These are phyloP conservation scores for Drosophila pruinosa DNA, from an alignment of 1,140 invertebrate genomes.

Conservation along the genomic window DNA sequence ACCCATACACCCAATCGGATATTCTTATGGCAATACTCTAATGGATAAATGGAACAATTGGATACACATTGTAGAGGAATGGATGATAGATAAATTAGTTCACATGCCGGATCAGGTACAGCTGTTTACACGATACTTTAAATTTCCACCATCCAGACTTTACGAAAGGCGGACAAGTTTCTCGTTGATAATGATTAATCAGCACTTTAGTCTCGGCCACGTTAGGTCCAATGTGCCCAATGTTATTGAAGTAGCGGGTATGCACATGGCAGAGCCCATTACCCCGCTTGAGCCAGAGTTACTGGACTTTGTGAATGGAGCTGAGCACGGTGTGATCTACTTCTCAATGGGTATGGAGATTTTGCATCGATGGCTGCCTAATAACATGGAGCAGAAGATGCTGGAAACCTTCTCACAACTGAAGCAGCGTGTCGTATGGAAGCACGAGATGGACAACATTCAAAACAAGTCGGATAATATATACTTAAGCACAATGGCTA, in stretches of 20 bases:
- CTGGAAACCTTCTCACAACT: constrained; percentile 23
- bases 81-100: constrained; percentile 12
- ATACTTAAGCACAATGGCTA: constrained; percentile 84
- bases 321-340: constrained; percentile 85
- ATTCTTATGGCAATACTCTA: constrained; percentile 70
- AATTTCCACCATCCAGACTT: constrained; percentile 8
- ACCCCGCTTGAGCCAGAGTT: constrained; percentile 61
- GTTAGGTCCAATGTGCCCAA: constrained; percentile 61
- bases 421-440: constrained; percentile 84
- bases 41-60: constrained; percentile 75
- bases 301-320: constrained; percentile 84
- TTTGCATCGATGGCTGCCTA: constrained; percentile 83
- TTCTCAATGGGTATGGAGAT: constrained; percentile 86
- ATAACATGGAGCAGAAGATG: constrained; percentile 75
- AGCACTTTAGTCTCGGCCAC: constrained; percentile 56
- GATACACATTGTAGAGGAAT: constrained; percentile 47
- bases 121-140: constrained; percentile 63
- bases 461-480: constrained; percentile 85
- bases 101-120: constrained; percentile 58
- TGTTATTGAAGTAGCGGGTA: constrained; percentile 83
- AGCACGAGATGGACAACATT: constrained; percentile 81
- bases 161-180: constrained; percentile 23
- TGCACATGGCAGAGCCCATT: constrained; percentile 83
- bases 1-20: constrained; percentile 58
- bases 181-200: constrained; percentile 58